These are phyloP conservation scores for Quiscalus mexicanus DNA, from an alignment of 2,113 vertebrate species.

Conservation along the genomic window DNA sequence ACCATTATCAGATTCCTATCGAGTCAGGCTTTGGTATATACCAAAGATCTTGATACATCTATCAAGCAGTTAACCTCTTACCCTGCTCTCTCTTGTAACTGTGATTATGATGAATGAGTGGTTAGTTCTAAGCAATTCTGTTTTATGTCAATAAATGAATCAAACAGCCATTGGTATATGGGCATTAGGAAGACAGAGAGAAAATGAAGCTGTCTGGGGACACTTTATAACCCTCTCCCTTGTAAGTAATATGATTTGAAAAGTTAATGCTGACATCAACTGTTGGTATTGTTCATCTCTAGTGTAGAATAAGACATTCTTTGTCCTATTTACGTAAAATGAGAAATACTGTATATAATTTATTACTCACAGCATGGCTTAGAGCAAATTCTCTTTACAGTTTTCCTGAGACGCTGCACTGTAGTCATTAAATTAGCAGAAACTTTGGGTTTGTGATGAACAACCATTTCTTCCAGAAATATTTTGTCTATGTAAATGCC, in stretches of 20 bases:
- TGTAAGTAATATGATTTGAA: slow-evolving; percentile 37
- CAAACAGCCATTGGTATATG: slow-evolving; percentile 32
- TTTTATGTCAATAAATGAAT: slow-evolving; percentile 68
- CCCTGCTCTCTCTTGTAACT: slow-evolving; percentile 13
- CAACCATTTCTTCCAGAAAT: background rate
- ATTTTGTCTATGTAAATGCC: background rate
- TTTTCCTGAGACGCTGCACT: background rate
- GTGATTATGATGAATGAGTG: slow-evolving; percentile 61
- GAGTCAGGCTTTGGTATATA: slow-evolving; percentile 25
- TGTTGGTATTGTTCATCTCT: slow-evolving; percentile 38
- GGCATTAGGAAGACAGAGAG: background rate
- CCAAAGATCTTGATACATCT: slow-evolving; percentile 38
- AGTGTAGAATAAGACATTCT: background rate
- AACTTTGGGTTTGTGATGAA: background rate
- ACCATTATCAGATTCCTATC: slow-evolving; percentile 43
- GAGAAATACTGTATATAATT: slow-evolving; percentile 48
- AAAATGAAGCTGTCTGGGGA: background rate
- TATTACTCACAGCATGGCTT: background rate
- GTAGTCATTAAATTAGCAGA: background rate
- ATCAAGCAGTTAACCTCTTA: slow-evolving; percentile 68
- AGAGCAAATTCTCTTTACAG: slow-evolving; percentile 3
- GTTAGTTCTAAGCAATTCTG: slow-evolving; percentile 57
- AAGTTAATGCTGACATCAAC: slow-evolving; percentile 63
- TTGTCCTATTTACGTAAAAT: background rate
- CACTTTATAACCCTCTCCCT: slow-evolving; percentile 3